Percentiles rank a stretch among this genome's conserved stretches.
These are phyloP conservation scores for Graptemys geographica DNA, from an alignment of 2,797 vertebrate species.

Conservation along the genomic window DNA sequence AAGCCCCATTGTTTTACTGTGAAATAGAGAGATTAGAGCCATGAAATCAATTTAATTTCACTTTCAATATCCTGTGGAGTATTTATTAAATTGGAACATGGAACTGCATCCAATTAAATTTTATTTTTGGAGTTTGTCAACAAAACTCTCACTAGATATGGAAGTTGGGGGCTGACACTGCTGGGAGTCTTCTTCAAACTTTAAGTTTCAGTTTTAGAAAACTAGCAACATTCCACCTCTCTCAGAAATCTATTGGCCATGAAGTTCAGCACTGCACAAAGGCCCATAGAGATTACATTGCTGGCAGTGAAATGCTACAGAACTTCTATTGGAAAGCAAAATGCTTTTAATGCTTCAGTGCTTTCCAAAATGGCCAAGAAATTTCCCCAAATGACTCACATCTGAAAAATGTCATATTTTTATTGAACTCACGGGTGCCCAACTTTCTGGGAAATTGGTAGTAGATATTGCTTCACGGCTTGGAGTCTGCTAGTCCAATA, in stretches of 20 bases:
- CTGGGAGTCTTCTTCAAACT: neutral
- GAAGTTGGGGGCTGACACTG: neutral
- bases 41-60: neutral
- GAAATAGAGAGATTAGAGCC: neutral
- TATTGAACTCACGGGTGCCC: neutral
- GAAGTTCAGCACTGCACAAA: neutral
- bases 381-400: slow-evolving; percentile 35
- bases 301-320: neutral
- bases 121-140: neutral
- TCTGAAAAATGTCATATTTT: slow-evolving; percentile 31
- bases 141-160: neutral
- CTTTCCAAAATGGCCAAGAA: slow-evolving; percentile 40
- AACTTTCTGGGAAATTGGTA: slow-evolving; percentile 42
- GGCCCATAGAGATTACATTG: slow-evolving; percentile 6
- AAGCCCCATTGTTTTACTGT: neutral
- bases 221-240: neutral
- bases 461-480: slow-evolving; percentile 13
- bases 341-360: neutral
- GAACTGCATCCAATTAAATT: neutral
- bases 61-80: neutral
- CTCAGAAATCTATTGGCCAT: neutral
- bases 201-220: neutral
- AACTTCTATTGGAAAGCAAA: slow-evolving; percentile 53
- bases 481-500: neutral
- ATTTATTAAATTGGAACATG: neutral